These are phyloP conservation scores for Athalia cordata DNA, from an alignment of 2,888 invertebrate genomes.

Conservation along the genomic window DNA sequence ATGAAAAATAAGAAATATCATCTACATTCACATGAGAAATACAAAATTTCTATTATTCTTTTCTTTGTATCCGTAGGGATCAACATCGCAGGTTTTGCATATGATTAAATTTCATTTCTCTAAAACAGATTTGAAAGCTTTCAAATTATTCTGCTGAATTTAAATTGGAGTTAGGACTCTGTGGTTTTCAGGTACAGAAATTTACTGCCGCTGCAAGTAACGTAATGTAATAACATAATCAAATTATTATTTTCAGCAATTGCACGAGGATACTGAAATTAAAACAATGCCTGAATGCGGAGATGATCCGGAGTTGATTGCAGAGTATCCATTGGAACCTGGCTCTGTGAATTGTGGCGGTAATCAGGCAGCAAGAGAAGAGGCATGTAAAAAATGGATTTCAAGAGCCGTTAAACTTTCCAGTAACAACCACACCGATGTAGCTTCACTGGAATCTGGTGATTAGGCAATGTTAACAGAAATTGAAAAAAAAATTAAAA, in stretches of 20 bases:
- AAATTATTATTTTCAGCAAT: neutral
- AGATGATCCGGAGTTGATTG: slow-evolving; percentile 52
- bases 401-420: slow-evolving; percentile 58
- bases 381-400: slow-evolving; percentile 62
- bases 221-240: neutral
- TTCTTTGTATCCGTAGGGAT: neutral
- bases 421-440: slow-evolving; percentile 52
- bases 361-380: slow-evolving; percentile 53
- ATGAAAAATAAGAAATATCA: slow-evolving; percentile 34
- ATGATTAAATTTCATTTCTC: neutral
- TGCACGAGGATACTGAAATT: slow-evolving; percentile 31
- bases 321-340: slow-evolving; percentile 53
- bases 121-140: neutral
- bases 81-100: neutral
- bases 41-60: neutral
- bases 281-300: slow-evolving; percentile 57
- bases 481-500: neutral
- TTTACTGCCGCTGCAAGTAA: slow-evolving; percentile 15
- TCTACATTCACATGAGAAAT: slow-evolving; percentile 1
- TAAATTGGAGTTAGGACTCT: slow-evolving; percentile 43
- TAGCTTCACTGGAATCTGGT: slow-evolving; percentile 10
- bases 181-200: slow-evolving; percentile 39
- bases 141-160: neutral
- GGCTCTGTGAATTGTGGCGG: slow-evolving; percentile 45
- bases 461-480: neutral